Base-by-base conservation (phyloP, 2,888 invertebrate species). In the Chloromyia formosa region DNA sequence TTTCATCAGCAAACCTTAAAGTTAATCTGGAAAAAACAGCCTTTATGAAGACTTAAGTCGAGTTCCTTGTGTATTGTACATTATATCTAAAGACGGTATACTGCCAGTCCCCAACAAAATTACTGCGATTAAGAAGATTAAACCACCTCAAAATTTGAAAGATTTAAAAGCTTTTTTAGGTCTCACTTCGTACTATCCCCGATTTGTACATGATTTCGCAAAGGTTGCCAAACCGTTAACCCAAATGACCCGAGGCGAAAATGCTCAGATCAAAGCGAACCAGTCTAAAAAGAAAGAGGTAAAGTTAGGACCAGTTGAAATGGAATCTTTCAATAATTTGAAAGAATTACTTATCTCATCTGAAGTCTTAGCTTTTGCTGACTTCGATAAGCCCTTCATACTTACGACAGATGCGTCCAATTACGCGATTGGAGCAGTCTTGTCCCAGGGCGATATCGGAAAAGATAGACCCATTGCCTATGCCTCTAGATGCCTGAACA, bases 151-250 rank as follows among this genome's bases (percentile, higher is more conserved):
- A 42, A 75, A 61, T 42, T 16, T 68, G 1, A 73, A 73, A 18
- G 27, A 73, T 7, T 35, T 68, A 35, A 75, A 75, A 23, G 61
- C 35, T 10, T 69, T 75, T 40, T 54, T 75, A 12, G 73, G 73
- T 1, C 40, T 75, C 5, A 42, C 71, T 18, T 75, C 73, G 18
- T 66, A 75, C 14, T 60, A 66, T 14, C 7, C 35, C 9, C 1
- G 42, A 45, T 69, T 49, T 9, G 10, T 62, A 18, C 45, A 23
- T 5, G 62, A 73, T 14, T 62, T 61, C 23, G 61, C 45, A 16
- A 61, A 73, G 5, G 16, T 61, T n/a, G 61, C 60, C 4, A 73
- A 73, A 20, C 60, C 61, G 1, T 22, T 60, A 61, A 73, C 72
- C 18, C 14, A 27, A 5, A 0, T 72, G 9, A 72, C 58, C 3